Evolutionary conservation across 30 jellyfish, hydroid and myxozoan species (phyloP).

Genomic region (Catostylus mosaicus): DNA sequence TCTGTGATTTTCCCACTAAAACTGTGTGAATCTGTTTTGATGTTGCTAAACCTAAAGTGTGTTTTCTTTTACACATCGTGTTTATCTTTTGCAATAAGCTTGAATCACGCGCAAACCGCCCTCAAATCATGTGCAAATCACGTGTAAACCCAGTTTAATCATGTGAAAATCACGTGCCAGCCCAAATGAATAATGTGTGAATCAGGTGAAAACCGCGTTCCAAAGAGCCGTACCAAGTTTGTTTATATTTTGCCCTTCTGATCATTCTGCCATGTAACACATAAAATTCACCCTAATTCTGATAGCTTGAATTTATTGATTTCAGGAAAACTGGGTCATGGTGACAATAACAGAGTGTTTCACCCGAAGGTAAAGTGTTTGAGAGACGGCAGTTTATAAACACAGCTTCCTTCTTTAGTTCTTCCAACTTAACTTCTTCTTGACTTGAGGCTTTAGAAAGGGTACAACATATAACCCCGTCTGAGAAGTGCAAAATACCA

Average conservation of each 20-base stretch:
- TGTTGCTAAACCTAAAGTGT: background rate
- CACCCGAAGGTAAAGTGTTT: conserved; percentile 93
- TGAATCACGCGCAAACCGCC: background rate
- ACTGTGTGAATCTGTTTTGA: background rate
- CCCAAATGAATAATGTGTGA: background rate
- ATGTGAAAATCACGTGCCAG: background rate
- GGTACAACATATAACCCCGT: too few relatives aligned
- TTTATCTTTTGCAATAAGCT: background rate
- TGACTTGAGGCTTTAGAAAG: too few relatives aligned
- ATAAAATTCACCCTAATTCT: background rate
- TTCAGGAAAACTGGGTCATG: conserved; percentile 99
- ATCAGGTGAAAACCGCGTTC: background rate
- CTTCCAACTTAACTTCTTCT: too few relatives aligned
- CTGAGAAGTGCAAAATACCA: too few relatives aligned
- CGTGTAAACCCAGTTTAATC: background rate
- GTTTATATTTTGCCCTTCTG: too few relatives aligned
- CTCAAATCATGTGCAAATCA: background rate
- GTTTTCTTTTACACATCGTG: background rate
- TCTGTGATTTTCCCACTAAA: background rate
- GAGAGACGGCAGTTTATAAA: too few relatives aligned
- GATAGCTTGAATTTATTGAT: background rate
- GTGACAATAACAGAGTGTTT: conserved; percentile 76
- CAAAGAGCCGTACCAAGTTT: too few relatives aligned
- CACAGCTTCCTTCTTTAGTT: too few relatives aligned
- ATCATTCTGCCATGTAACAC: too few relatives aligned